Percentiles rank a stretch among this genome's conserved stretches.
Evolutionary conservation across 1,140 invertebrate genomes (phyloP).

Genomic region (Teleopsis dalmanni): DNA sequence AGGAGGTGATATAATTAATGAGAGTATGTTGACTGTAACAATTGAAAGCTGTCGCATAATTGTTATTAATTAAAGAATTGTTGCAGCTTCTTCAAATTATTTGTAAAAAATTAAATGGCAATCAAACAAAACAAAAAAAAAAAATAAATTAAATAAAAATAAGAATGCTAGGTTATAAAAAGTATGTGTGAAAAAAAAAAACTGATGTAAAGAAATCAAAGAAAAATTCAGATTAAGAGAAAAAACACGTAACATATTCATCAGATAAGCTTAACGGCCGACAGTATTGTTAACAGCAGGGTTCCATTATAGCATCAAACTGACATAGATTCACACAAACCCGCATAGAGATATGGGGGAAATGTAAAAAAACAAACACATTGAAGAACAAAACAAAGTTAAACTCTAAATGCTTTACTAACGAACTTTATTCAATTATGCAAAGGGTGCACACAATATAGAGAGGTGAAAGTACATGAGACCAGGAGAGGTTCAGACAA

Average conservation of each 20-base stretch:
- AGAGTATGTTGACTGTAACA: no score
- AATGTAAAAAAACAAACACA: not conserved
- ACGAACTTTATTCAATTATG: conserved; percentile 15
- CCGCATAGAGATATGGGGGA: not conserved
- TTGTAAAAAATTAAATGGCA: not conserved
- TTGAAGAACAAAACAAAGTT: not conserved
- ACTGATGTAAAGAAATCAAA: not conserved
- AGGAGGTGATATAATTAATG: conserved; percentile 1
- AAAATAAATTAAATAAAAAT: not conserved
- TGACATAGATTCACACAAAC: not conserved
- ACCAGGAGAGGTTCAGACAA: no score
- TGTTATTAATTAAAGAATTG: no score
- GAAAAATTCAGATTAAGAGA: no score
- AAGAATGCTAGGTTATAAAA: no score
- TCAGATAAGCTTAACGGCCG: conserved; percentile 12
- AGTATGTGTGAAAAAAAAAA: not conserved
- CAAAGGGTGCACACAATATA: conserved; percentile 4
- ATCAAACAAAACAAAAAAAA: not conserved
- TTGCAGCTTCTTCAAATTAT: no score
- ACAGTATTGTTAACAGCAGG: conserved; percentile 8
- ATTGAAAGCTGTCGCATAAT: no score
- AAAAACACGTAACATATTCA: no score
- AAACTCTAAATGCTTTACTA: conserved; percentile 12
- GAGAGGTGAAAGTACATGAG: no score
- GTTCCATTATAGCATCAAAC: conserved; percentile 5